These are phyloP conservation scores for Oreortyx pictus DNA, from an alignment of 2,797 vertebrate genomes.

Conservation along the genomic window DNA sequence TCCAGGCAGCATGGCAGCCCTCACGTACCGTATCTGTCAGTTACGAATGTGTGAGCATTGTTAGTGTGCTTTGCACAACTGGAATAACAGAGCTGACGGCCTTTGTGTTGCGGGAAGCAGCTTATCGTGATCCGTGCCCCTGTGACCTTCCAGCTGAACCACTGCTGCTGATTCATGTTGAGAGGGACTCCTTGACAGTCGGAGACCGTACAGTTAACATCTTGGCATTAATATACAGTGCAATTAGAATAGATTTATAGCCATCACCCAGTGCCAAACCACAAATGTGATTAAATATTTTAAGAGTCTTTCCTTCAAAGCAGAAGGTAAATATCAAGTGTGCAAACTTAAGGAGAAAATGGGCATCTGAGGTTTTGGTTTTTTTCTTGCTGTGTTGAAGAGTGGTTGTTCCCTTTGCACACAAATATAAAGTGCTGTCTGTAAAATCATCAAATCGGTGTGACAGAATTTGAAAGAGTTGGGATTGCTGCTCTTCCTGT, in stretches of 20 bases:
- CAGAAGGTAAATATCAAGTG: slow-evolving; percentile 22
- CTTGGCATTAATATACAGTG: not conserved
- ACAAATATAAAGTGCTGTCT: not conserved
- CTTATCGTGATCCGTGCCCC: slow-evolving; percentile 42
- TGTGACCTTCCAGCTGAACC: slow-evolving; percentile 47
- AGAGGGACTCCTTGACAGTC: slow-evolving; percentile 3
- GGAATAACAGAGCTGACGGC: slow-evolving; percentile 48
- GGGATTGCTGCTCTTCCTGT: not conserved
- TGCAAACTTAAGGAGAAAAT: not conserved
- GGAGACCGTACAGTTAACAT: slow-evolving; percentile 31
- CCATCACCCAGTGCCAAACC: slow-evolving; percentile 49
- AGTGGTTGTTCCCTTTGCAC: not conserved
- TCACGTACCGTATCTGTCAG: slow-evolving; percentile 37
- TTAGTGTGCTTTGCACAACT: slow-evolving; percentile 14
- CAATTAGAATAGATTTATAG: slow-evolving; percentile 62
- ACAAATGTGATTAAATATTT: slow-evolving; percentile 68
- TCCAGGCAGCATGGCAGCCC: slow-evolving; percentile 20
- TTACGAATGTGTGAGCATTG: slow-evolving; percentile 13
- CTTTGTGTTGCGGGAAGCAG: slow-evolving; percentile 51
- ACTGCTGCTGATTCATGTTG: slow-evolving; percentile 51
- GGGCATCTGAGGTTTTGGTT: not conserved
- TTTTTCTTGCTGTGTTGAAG: not conserved
- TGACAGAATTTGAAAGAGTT: not conserved
- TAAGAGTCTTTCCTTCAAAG: slow-evolving; percentile 63
- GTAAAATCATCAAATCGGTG: not conserved